phyloP scores from a whole-genome alignment of 2,113 vertebrate genomes.

The Erythrolamprus reginae region DNA sequence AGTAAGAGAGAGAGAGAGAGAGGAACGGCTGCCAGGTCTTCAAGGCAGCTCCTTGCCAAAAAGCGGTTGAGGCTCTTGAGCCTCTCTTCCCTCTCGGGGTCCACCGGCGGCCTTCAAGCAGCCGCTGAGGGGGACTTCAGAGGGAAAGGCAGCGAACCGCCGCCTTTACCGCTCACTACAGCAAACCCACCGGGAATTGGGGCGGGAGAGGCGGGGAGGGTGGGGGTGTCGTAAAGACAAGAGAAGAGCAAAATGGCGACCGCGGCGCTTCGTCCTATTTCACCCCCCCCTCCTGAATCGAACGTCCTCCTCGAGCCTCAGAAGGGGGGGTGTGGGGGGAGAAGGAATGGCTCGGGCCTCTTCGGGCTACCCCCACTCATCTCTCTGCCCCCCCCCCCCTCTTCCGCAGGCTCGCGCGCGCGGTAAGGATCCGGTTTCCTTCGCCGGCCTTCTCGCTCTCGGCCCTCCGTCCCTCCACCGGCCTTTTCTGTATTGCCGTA shows the following conservation, averaged over 20 bases:
- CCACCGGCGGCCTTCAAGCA: not conserved
- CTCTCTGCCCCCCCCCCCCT: no score
- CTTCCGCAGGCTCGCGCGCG: not conserved
- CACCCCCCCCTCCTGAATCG: constrained; percentile 5
- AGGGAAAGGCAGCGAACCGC: not conserved
- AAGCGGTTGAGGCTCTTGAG: not conserved
- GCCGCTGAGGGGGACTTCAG: not conserved
- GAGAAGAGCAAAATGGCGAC: constrained; percentile 58
- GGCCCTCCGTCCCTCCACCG: not conserved
- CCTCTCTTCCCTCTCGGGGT: not conserved
- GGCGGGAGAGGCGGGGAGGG: not conserved
- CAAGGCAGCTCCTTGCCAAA: not conserved
- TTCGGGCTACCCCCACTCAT: not conserved
- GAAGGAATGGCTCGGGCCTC: not conserved
- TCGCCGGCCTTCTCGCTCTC: not conserved
- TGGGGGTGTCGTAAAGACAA: not conserved
- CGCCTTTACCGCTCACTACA: not conserved
- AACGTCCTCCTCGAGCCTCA: not conserved
- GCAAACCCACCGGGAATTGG: not conserved
- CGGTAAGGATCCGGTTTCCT: no score
- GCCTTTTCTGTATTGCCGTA: constrained; percentile 45
- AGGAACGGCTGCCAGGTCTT: not conserved
- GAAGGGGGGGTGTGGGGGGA: not conserved
- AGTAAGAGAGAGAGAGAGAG: not conserved
- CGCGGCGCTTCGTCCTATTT: constrained; percentile 24